phyloP scores from a whole-genome alignment of 2,113 vertebrate species.

The Gavialis gangeticus region DNA sequence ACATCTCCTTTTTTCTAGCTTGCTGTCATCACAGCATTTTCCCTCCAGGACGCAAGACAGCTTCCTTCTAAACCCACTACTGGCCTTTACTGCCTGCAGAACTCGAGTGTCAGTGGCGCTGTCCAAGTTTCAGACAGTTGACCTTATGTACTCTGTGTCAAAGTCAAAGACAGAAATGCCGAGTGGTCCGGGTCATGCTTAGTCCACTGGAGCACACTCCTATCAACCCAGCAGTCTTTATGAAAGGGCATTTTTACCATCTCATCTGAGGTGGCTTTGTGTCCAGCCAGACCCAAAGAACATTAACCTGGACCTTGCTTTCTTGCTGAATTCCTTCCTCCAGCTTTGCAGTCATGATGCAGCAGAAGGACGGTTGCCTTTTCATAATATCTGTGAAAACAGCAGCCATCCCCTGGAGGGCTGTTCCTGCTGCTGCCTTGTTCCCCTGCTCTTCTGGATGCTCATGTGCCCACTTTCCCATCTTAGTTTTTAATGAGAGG shows the following conservation, averaged over 20 bases:
- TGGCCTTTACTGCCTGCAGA: too few relatives aligned
- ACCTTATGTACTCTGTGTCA: neutral
- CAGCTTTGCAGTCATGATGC: neutral
- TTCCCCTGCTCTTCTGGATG: neutral
- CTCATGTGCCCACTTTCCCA: rapidly evolving
- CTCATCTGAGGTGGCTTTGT: neutral
- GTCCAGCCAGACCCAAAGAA: neutral
- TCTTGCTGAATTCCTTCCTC: neutral
- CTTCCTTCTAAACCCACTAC: neutral
- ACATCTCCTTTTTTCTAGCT: neutral
- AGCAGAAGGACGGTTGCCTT: neutral
- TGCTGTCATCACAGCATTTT: neutral
- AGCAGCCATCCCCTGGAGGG: neutral
- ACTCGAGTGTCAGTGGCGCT: neutral
- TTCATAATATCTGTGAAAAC: neutral
- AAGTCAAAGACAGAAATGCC: neutral
- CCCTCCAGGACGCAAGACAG: neutral
- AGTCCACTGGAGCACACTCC: neutral
- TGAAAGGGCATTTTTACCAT: rapidly evolving
- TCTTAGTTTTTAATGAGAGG: neutral
- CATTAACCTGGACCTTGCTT: neutral
- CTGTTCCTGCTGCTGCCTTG: neutral
- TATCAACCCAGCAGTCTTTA: neutral
- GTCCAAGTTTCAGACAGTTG: neutral
- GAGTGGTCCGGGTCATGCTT: neutral